Evolutionary conservation across 2,888 invertebrate genomes (phyloP).

Genomic region (Machimus atricapillus): DNA sequence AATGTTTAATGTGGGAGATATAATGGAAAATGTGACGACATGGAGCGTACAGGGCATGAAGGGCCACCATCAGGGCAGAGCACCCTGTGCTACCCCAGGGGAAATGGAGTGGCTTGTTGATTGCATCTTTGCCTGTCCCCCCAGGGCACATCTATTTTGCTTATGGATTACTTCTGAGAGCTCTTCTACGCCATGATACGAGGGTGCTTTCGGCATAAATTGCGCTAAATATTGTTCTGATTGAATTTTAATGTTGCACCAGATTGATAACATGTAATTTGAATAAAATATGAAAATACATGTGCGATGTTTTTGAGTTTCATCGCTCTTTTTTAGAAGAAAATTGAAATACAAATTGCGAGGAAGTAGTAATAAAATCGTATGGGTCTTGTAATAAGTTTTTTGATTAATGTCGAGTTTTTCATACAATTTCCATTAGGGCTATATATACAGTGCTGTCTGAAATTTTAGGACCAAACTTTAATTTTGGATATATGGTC

Average conservation of each 20-base stretch:
- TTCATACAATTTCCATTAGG: too few species aligned
- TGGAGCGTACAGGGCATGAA: background rate
- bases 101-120: background rate
- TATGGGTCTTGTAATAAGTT: background rate
- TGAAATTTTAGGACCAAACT: too few species aligned
- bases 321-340: background rate
- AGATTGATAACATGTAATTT: background rate
- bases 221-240: background rate
- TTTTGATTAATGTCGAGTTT: background rate
- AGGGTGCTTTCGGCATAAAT: background rate
- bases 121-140: background rate
- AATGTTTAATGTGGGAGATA: slow-evolving; percentile 3
- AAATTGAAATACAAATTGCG: background rate
- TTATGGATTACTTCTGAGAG: background rate
- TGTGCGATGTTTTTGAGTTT: background rate
- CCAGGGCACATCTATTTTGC: background rate
- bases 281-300: background rate
- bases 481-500: too few species aligned
- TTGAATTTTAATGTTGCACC: background rate
- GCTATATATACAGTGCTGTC: background rate
- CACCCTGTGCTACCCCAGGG: background rate
- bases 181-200: background rate
- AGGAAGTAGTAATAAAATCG: background rate
- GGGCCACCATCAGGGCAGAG: background rate
- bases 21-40: background rate